Evolutionary conservation across 2,113 vertebrate genomes (phyloP), one percentile per base, ranked within the genome.

Genomic region (Psettodes erumei): DNA sequence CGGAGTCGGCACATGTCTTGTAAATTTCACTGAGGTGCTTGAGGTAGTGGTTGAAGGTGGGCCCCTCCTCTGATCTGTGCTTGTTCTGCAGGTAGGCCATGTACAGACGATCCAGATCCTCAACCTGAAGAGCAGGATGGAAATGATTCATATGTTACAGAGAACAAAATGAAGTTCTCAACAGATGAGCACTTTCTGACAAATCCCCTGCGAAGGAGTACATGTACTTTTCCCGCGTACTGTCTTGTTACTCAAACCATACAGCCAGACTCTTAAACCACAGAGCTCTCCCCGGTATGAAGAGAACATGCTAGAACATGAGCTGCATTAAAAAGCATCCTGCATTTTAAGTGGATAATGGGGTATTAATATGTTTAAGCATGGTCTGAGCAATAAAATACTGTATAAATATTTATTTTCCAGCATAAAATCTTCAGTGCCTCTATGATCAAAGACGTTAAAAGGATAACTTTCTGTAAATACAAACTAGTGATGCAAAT

Each of bases 61-160:
- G 91, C 3, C 75, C 86, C 48, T 91, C 93, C 55, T 95, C 92
- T 8, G 89, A 83, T 43, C 91, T 86, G 85, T 94, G 94, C 77
- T 94, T 94, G 88, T 93, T 94, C 80, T 95, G 94, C 75, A 94
- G 81, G 84, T 91, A 94, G 21, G 82, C 75, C 85, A 91, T 15
- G 76, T 95, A 95, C 54, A 94, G 72, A 37, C 88, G 92, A 70
- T 95, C 94, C 77, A 95, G 79, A 71, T 94, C 91, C 71, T 94
- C 91, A 48, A 95, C 38, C 94, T 94, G 55, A 68, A 48, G 35
- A 2, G 56, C 1, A 32, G 10, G n/a, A 48, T 55, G 1, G 27
- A 40, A 81, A 42, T 18, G 1, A 66, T 33, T 37, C 23, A 27
- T 2, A 35, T 18, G 28, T 16, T 1, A 13, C 2, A 28, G 18